Conservation (phyloP, 2,113 vertebrate genomes). For the Hippocampus barbouri region DNA sequence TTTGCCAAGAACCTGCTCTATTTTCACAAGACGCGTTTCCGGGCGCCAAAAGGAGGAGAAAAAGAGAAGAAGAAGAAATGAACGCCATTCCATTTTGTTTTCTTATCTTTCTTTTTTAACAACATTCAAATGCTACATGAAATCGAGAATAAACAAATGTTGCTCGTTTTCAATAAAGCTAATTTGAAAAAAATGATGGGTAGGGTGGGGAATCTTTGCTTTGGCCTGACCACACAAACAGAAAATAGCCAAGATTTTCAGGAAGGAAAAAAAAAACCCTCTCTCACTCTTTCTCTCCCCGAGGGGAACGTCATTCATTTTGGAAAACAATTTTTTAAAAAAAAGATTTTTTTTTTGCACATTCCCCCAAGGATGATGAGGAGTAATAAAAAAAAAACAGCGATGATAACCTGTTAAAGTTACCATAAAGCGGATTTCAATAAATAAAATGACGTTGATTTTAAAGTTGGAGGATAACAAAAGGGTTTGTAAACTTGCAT, state of each 20-base stretch:
- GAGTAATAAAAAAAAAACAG: too few relatives aligned
- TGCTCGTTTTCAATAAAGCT: slow-evolving; percentile 12
- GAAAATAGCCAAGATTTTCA: neutral
- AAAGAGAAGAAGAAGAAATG: slow-evolving; percentile 61
- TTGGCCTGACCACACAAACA: neutral
- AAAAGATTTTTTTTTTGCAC: too few relatives aligned
- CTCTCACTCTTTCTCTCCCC: too few relatives aligned
- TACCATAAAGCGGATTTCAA: neutral
- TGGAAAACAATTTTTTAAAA: too few relatives aligned
- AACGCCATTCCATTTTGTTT: neutral
- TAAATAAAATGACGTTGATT: neutral
- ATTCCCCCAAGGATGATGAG: too few relatives aligned
- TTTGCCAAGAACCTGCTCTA: slow-evolving; percentile 86
- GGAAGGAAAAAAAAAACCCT: too few relatives aligned
- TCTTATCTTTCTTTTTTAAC: neutral
- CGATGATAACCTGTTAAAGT: neutral
- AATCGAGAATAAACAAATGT: neutral
- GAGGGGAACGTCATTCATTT: too few relatives aligned
- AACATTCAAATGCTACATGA: neutral
- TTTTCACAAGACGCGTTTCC: slow-evolving; percentile 77
- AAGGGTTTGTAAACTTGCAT: neutral
- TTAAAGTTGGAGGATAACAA: neutral
- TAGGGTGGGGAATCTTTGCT: neutral
- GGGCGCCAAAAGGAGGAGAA: slow-evolving; percentile 65
- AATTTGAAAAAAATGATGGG: neutral